Base-by-base conservation (phyloP, 2,797 vertebrate genomes). In the Epinephelus awoara region DNA sequence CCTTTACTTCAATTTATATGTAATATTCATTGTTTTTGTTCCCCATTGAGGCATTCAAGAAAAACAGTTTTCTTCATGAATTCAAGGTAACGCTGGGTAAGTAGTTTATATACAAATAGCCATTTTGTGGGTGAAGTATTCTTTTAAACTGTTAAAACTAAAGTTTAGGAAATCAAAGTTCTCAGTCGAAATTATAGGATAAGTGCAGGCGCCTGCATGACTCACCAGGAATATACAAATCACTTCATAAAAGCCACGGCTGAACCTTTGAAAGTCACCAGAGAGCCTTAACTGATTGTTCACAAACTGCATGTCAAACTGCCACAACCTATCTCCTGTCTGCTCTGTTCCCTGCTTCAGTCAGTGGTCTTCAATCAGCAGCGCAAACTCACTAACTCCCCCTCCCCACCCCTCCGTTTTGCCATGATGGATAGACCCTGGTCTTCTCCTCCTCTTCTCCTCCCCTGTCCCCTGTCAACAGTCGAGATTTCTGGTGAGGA, bases 281-380 rank as follows among this genome's bases (percentile, higher is more conserved):
- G 49, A 55, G 46, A 72, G 59, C 52, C 72, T 75, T 42, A 50
- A 71, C 38, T 70, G 82, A 78, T 57, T 77, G 77, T 75, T 78
- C 72, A 67, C 67, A 75, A 65, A 70, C 71, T 75, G 49, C 66
- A 54, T 52, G 71, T 81, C 73, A 75, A 69, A 18, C 83, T 57
- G 76, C 47, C 69, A 74, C 59, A 63, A 61, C 59, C 66, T 27
- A 38, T 85, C 77, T 79, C 61, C 67, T 84, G 57, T 75, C 77
- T 70, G 55, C n/a, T 70, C 29, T 47, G 19, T 61, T 79, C 68
- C 47, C 67, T 2, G 52, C 79, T 82, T 68, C 72, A 83, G 83
- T 82, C 74, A 84, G 47, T 50, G 76, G 79, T 78, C 78, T 72
- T 89, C 85, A 84, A 67, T 87, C 84, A 80, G 77, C 55, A 62